These are phyloP conservation scores for Vanessa cardui DNA, from an alignment of 2,888 invertebrate genomes.

Conservation along the genomic window DNA sequence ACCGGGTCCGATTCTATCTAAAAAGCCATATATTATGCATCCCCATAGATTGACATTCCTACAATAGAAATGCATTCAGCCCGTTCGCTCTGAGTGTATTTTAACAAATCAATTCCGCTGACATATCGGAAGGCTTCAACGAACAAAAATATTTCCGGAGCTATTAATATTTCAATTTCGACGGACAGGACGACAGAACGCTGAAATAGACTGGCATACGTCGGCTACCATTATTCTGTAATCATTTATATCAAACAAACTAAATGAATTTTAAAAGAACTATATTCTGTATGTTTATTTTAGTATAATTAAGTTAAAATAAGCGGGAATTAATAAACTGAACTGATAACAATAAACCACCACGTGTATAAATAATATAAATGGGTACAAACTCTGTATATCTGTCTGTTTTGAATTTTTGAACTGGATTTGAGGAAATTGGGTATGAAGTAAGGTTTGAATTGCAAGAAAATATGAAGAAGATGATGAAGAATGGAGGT, in stretches of 20 bases:
- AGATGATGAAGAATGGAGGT: too few species aligned
- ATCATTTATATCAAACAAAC: constrained; percentile 12
- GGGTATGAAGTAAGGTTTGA: too few species aligned
- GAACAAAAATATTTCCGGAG: constrained; percentile 48
- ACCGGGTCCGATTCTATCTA: neutral
- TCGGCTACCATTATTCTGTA: constrained; percentile 23
- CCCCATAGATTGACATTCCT: neutral
- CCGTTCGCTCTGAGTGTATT: constrained; percentile 17
- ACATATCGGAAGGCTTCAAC: constrained; percentile 31
- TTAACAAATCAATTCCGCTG: constrained; percentile 36
- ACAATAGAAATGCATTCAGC: constrained; percentile 23
- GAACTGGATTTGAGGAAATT: too few species aligned
- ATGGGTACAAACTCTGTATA: too few species aligned
- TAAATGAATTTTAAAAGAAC: neutral
- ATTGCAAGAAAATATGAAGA: too few species aligned
- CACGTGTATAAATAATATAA: too few species aligned
- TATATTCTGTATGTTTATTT: neutral
- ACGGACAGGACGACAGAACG: constrained; percentile 43
- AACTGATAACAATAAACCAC: too few species aligned
- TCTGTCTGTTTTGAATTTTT: too few species aligned
- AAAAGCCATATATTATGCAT: constrained; percentile 12
- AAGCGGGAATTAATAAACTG: too few species aligned
- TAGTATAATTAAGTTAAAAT: too few species aligned
- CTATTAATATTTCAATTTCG: constrained; percentile 60
- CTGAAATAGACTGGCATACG: constrained; percentile 49